Conservation (phyloP, 2,113 vertebrate species). For the Chelonoidis abingdonii region DNA sequence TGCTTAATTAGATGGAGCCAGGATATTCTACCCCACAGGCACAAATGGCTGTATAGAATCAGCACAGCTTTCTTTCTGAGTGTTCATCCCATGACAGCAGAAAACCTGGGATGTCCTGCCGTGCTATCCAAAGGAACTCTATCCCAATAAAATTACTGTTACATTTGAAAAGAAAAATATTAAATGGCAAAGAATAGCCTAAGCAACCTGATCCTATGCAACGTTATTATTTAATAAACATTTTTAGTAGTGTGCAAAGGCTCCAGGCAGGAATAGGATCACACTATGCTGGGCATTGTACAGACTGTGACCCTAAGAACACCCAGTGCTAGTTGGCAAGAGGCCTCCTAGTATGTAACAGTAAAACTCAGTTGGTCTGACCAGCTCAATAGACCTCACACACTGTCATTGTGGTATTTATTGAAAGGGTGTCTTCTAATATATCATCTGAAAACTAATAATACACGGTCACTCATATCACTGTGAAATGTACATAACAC, state of each 20-base stretch:
- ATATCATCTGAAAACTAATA: background rate
- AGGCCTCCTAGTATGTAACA: background rate
- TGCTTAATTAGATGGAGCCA: slow-evolving; percentile 42
- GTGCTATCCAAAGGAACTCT: slow-evolving; percentile 33
- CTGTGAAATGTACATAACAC: background rate
- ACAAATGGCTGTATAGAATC: slow-evolving; percentile 47
- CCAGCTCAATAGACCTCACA: background rate
- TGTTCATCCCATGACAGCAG: slow-evolving; percentile 23
- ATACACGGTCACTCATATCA: background rate
- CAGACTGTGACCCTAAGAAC: accelerated
- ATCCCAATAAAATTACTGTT: slow-evolving; percentile 2
- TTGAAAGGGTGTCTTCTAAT: background rate
- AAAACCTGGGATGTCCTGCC: slow-evolving; percentile 36
- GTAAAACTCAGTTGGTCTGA: background rate
- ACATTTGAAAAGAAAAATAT: background rate
- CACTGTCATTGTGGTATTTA: background rate
- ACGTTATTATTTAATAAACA: slow-evolving; percentile 38
- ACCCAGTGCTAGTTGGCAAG: background rate
- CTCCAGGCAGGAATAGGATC: background rate
- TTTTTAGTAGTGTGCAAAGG: slow-evolving; percentile 10
- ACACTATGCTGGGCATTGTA: background rate
- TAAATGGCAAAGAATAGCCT: slow-evolving; percentile 4
- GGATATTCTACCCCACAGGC: slow-evolving; percentile 18
- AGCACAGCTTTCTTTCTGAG: slow-evolving; percentile 36
- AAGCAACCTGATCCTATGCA: slow-evolving; percentile 24